These are phyloP conservation scores for Carassius auratus DNA, from an alignment of 2,113 vertebrate genomes.

Conservation along the genomic window DNA sequence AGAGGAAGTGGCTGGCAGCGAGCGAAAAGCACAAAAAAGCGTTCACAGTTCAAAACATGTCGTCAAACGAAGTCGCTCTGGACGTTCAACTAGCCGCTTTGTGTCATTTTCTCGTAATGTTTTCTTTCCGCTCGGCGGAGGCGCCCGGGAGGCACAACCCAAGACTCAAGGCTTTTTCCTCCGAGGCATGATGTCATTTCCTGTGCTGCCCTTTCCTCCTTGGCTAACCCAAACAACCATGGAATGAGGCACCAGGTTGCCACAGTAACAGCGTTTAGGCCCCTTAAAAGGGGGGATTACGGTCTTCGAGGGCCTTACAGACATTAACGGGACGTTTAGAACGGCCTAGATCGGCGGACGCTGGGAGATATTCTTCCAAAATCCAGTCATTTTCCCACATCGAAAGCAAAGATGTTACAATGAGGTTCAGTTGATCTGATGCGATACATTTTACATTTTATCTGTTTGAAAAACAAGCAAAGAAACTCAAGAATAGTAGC, in stretches of 20 bases:
- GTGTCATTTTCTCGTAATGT: constrained; percentile 53
- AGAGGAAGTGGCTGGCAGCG: constrained; percentile 82
- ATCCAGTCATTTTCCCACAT: neutral
- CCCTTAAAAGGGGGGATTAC: constrained; percentile 29
- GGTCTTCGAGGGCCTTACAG: neutral
- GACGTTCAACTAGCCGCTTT: constrained; percentile 33
- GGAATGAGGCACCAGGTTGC: constrained; percentile 64
- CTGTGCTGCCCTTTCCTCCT: constrained; percentile 88
- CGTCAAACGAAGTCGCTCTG: neutral
- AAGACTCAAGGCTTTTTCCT: constrained; percentile 79
- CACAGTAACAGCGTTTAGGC: constrained; percentile 23
- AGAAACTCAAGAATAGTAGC: neutral
- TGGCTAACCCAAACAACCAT: constrained; percentile 81
- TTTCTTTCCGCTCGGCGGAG: constrained; percentile 72
- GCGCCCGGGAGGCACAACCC: constrained; percentile 69
- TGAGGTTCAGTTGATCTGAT: neutral
- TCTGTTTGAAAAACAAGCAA: neutral
- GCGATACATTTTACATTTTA: neutral
- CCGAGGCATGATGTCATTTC: constrained; percentile 92
- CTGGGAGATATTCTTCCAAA: neutral
- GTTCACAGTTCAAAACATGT: constrained; percentile 4
- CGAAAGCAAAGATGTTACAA: neutral
- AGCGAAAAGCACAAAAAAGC: constrained; percentile 62
- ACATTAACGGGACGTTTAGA: neutral
- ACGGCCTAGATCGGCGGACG: neutral